Conservation (phyloP, 2,888 invertebrate species). For the Neoscelio sp. region DNA sequence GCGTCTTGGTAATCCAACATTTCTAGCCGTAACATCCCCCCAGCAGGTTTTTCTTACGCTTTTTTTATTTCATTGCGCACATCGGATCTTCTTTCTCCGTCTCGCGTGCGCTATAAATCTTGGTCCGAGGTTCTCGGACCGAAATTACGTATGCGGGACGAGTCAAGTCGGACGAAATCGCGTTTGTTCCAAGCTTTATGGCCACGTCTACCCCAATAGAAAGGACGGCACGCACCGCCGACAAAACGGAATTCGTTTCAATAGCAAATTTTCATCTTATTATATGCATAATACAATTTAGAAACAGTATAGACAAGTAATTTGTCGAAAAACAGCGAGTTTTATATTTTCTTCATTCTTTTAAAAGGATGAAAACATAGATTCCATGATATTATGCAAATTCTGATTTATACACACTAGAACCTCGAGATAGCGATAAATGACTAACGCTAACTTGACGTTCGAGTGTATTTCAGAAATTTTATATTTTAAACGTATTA, state of each 20-base stretch:
- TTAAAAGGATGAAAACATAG: no score
- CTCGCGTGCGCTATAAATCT: conserved; percentile 58
- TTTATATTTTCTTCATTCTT: no score
- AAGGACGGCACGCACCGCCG: neutral
- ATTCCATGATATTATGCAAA: no score
- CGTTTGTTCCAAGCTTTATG: conserved; percentile 63
- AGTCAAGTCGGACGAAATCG: conserved; percentile 61
- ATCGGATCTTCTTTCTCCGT: conserved; percentile 51
- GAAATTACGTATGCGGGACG: conserved; percentile 66
- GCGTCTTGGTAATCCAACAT: conserved; percentile 41
- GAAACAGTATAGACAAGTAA: neutral
- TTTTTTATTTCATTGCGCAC: conserved; percentile 58
- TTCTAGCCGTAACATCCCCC: neutral
- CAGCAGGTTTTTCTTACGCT: conserved; percentile 13
- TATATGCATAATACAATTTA: conserved; percentile 37
- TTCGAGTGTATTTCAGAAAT: no score
- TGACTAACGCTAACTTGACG: no score
- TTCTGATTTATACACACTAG: no score
- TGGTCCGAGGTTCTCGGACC: conserved; percentile 42
- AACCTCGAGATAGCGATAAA: no score
- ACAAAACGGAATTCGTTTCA: conserved; percentile 47
- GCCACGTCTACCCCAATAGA: conserved; percentile 5
- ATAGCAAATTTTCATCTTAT: conserved; percentile 40
- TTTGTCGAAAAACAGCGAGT: no score
- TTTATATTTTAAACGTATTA: no score